These are phyloP conservation scores for Epinotia nisella DNA, from an alignment of 2,888 invertebrate species.

Conservation along the genomic window DNA sequence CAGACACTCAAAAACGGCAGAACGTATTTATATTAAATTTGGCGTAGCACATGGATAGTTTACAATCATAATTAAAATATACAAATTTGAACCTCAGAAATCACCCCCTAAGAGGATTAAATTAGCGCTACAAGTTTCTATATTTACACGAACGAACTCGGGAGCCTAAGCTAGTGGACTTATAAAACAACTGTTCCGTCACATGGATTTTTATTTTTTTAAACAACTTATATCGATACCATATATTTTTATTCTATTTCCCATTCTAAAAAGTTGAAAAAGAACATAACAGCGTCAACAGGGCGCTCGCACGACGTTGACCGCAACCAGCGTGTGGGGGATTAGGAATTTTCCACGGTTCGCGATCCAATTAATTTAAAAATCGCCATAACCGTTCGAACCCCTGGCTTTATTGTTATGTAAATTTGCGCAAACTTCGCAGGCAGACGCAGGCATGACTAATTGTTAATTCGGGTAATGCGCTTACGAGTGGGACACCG, in stretches of 20 bases:
- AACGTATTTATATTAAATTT: too few relatives aligned
- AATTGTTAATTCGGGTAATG: slow-evolving; percentile 84
- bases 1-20: too few relatives aligned
- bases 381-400: slow-evolving; percentile 75
- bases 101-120: too few relatives aligned
- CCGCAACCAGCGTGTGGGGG: slow-evolving; percentile 62
- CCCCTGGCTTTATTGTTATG: slow-evolving; percentile 82
- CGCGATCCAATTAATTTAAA: slow-evolving; percentile 82
- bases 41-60: too few relatives aligned
- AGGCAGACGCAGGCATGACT: slow-evolving; percentile 81
- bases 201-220: too few relatives aligned
- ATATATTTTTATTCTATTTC: neutral
- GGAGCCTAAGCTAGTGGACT: too few relatives aligned
- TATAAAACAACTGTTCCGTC: too few relatives aligned
- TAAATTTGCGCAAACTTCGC: slow-evolving; percentile 82
- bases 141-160: too few relatives aligned
- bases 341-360: slow-evolving; percentile 76
- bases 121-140: too few relatives aligned
- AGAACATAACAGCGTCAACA: slow-evolving; percentile 4
- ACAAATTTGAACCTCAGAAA: too few relatives aligned
- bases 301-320: slow-evolving; percentile 54
- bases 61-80: too few relatives aligned
- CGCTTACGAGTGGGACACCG: slow-evolving; percentile 73
- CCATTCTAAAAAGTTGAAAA: neutral
- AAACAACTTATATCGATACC: too few relatives aligned